phyloP scores from a whole-genome alignment of 1,140 invertebrate species.

The Macrobrachium nipponense region DNA sequence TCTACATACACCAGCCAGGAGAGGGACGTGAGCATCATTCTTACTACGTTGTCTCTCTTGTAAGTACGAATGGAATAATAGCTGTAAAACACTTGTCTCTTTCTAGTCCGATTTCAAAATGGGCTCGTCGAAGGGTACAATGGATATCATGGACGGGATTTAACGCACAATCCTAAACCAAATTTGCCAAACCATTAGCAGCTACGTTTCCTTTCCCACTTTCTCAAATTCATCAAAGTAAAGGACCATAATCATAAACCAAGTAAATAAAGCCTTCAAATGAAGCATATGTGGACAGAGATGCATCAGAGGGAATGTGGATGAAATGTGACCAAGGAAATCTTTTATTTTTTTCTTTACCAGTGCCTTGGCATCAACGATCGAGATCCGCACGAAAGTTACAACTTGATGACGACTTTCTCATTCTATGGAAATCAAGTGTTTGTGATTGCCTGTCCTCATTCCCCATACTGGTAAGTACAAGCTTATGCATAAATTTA shows the following conservation, averaged over 20 bases:
- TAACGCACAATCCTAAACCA: too few relatives aligned
- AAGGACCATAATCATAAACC: too few relatives aligned
- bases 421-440: constrained; percentile 52
- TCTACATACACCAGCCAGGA: constrained; percentile 48
- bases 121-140: not conserved
- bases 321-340: not conserved
- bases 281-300: not conserved
- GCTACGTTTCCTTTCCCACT: too few relatives aligned
- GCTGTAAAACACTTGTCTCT: not conserved
- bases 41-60: constrained; percentile 21
- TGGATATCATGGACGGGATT: not conserved
- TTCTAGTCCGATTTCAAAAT: not conserved
- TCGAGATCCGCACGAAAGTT: constrained; percentile 49
- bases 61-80: not conserved
- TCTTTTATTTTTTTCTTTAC: not conserved
- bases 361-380: constrained; percentile 58
- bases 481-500: not conserved
- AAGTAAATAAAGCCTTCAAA: too few relatives aligned
- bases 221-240: too few relatives aligned
- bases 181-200: too few relatives aligned
- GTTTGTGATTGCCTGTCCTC: constrained; percentile 55
- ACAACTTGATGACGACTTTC: constrained; percentile 50
- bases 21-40: constrained; percentile 6
- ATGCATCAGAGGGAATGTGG: not conserved
- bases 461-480: constrained; percentile 59